Percentiles rank a stretch among this genome's conserved stretches.
These are phyloP conservation scores for Osmerus mordax DNA, from an alignment of 2,113 vertebrate genomes.

Conservation along the genomic window DNA sequence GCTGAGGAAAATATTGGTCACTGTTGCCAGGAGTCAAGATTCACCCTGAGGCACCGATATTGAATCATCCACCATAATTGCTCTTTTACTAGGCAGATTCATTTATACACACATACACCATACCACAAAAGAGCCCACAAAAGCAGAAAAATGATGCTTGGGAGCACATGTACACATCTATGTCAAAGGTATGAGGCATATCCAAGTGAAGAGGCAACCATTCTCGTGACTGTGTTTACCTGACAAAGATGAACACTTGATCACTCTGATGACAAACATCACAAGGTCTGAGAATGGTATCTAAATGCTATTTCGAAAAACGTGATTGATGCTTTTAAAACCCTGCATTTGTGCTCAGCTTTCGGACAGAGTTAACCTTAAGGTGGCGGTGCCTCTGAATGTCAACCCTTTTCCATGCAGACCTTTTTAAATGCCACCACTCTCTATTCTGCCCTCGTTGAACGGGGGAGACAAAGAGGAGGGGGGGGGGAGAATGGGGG, in stretches of 20 bases:
- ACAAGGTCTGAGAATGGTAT: slow-evolving; percentile 39
- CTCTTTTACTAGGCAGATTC: slow-evolving; percentile 29
- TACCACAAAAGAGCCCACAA: background rate
- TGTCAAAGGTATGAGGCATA: slow-evolving; percentile 30
- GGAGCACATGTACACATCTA: slow-evolving; percentile 10
- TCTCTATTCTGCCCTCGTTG: slow-evolving; percentile 61
- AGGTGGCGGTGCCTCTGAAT: slow-evolving; percentile 66
- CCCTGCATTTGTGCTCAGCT: slow-evolving; percentile 51
- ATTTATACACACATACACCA: slow-evolving; percentile 42
- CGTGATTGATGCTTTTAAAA: slow-evolving; percentile 54
- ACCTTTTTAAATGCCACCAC: slow-evolving; percentile 73
- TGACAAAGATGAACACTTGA: slow-evolving; percentile 25
- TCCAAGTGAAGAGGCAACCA: slow-evolving; percentile 22
- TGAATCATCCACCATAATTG: slow-evolving; percentile 16
- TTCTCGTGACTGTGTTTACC: slow-evolving; percentile 45
- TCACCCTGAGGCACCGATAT: slow-evolving; percentile 26
- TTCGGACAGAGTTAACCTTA: slow-evolving; percentile 68
- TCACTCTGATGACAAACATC: slow-evolving; percentile 12
- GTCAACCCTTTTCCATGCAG: slow-evolving; percentile 63
- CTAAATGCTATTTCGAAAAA: slow-evolving; percentile 26
- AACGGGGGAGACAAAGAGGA: slow-evolving; percentile 57
- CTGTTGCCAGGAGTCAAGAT: slow-evolving; percentile 28
- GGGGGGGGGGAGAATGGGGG: background rate
- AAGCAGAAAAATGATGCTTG: slow-evolving; percentile 16
- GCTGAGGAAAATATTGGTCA: slow-evolving; percentile 31